Evolutionary conservation across 1,140 invertebrate genomes (phyloP), one percentile per base, ranked within the genome.

Genomic region (Dinothrombium tinctorium): DNA sequence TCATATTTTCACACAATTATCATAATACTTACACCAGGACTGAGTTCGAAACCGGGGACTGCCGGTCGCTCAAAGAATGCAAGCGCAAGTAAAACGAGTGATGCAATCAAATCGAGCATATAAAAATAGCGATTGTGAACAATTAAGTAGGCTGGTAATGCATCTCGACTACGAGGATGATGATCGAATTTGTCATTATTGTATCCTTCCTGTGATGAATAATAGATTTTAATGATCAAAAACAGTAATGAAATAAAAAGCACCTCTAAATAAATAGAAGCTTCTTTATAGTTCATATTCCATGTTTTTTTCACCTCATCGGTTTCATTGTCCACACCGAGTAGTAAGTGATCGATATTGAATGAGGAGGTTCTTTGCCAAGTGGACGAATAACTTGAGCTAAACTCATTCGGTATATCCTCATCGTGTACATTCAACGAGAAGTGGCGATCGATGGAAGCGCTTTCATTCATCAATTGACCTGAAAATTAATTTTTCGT

Each of bases 101-200:
- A 77, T 15, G 76, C 76, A 38, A 72, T 53, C 25, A 87, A 60
- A 55, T 87, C 81, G 41, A 86, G 59, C 1, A 72, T 67, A 56
- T 87, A 79, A 59, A 84, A 86, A 73, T 76, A 81, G 44, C 68
- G 69, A 54, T 83, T 84, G 56, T 87, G 81, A 0, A 83, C 80
- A 29, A 83, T 60, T 15, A 84, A 63, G 57, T 87, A 89, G 0
- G 79, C 76, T 8, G 81, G 81, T 37, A 87, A 59, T 53, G 80
- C 76, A 51, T 75, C 72, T 19, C 73, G 73, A 54, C 73, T 73
- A 29, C 69, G 68, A 0, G 82, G 82, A 60, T 89, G 81, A 4
- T 77, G 80, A 52, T 78, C 74, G 55, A 84, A 87, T 57, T 86
- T 86, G 57, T 86, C 81, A 63, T 89, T 89, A 53, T 87, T 84